A percentile compares a stretch with the other conserved stretches of the same genome.
These are phyloP conservation scores for Rotaria macrura DNA, from an alignment of 2,888 invertebrate species.

Conservation along the genomic window DNA sequence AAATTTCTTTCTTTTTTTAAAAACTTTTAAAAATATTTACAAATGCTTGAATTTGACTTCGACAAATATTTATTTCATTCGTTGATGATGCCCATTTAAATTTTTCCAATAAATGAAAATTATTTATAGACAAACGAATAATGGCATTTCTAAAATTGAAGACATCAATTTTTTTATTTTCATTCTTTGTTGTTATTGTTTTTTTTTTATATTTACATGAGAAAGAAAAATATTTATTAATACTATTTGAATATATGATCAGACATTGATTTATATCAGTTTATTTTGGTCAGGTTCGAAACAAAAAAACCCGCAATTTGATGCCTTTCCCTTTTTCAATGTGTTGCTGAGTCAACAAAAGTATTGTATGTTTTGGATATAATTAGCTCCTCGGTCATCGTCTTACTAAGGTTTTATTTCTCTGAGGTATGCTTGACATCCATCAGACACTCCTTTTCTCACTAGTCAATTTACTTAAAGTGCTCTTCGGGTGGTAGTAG, in stretches of 20 bases:
- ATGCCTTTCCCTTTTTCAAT: not conserved
- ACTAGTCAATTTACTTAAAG: not conserved
- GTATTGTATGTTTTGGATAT: conserved; percentile 9
- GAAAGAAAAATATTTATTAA: too few species aligned
- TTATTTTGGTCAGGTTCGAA: not conserved
- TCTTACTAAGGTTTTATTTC: not conserved
- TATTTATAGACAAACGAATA: not conserved
- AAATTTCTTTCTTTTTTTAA: too few species aligned
- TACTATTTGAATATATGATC: too few species aligned
- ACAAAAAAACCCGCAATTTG: not conserved
- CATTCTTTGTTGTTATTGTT: too few species aligned
- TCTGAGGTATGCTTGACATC: not conserved
- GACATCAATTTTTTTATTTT: too few species aligned
- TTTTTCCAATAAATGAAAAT: not conserved
- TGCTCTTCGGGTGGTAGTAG: not conserved
- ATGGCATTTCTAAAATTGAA: not conserved
- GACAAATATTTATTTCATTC: not conserved
- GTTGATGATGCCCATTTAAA: not conserved
- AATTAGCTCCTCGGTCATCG: not conserved
- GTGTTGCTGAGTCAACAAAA: not conserved
- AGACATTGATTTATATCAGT: too few species aligned
- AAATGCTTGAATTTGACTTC: not conserved
- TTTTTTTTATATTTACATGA: too few species aligned
- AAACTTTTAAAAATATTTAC: not conserved
- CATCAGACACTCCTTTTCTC: not conserved